These are phyloP conservation scores for Danionella cerebrum DNA, from an alignment of 2,113 vertebrate genomes.

Conservation along the genomic window DNA sequence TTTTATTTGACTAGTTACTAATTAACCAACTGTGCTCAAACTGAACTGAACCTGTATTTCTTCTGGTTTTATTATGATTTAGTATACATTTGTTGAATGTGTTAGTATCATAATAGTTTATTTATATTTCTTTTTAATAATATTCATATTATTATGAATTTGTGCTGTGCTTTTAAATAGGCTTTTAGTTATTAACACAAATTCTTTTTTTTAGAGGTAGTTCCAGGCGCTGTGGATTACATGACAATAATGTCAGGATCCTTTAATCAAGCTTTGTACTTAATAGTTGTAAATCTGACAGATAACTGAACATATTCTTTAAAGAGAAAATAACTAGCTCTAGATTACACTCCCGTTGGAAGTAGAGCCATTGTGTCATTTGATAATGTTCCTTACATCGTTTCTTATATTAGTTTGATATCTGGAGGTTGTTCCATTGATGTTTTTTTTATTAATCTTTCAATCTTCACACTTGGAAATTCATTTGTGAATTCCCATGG, in stretches of 20 bases:
- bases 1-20: no score
- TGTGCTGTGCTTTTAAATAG: neutral
- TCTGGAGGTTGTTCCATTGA: conserved; percentile 33
- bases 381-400: conserved; percentile 30
- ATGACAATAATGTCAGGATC: conserved; percentile 1
- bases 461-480: conserved; percentile 34
- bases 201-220: neutral
- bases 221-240: neutral
- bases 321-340: conserved; percentile 25
- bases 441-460: conserved; percentile 36
- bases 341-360: conserved; percentile 26
- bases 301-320: conserved; percentile 28
- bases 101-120: no score
- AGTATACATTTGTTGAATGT: no score
- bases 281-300: conserved; percentile 9
- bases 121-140: no score
- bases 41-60: no score
- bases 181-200: neutral
- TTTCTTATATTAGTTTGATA: conserved; percentile 36
- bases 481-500: conserved; percentile 47
- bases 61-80: no score
- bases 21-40: no score
- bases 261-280: conserved; percentile 22
- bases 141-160: no score
- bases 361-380: conserved; percentile 21